Percentiles rank a stretch among this genome's conserved stretches.
Evolutionary conservation across 64 coral and sea anemone species (phyloP).

Genomic region (Exaiptasia diaphana): DNA sequence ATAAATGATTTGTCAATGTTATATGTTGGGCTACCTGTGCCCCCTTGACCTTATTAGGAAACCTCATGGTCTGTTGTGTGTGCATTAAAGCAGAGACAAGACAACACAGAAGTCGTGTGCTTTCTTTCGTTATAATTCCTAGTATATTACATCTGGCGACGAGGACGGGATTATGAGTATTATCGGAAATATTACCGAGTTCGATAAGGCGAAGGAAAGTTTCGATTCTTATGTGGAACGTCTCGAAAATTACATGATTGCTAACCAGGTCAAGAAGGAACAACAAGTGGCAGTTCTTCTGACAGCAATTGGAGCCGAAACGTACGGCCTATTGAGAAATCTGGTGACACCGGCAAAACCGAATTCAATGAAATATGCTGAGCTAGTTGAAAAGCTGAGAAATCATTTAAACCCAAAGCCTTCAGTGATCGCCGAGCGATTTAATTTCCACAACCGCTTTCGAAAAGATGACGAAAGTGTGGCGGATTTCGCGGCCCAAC

Average conservation of each 20-base stretch:
- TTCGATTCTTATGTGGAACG: constrained; percentile 20
- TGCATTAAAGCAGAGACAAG: too few relatives aligned
- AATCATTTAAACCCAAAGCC: constrained; percentile 37
- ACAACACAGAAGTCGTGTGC: not conserved
- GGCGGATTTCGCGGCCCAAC: constrained; percentile 4
- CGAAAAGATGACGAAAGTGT: not conserved
- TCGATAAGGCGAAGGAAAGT: constrained; percentile 29
- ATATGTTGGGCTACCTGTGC: not conserved
- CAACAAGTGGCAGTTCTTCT: constrained; percentile 27
- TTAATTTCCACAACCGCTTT: not conserved
- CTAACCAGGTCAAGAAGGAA: constrained; percentile 4
- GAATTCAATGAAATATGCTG: not conserved
- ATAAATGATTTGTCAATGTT: constrained; percentile 5
- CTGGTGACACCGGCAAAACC: constrained; percentile 24
- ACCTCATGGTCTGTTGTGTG: not conserved
- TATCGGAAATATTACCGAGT: not conserved
- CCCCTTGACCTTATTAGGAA: not conserved
- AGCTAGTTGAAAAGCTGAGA: constrained; percentile 3
- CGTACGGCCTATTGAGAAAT: constrained; percentile 53
- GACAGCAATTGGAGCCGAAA: constrained; percentile 24
- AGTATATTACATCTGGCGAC: constrained; percentile 18
- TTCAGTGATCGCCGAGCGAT: constrained; percentile 17
- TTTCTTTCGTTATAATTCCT: not conserved
- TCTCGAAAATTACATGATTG: constrained; percentile 12
- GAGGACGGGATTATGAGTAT: not conserved